Base-by-base conservation (phyloP, 2,113 vertebrate genomes). In the Zeus faber region DNA sequence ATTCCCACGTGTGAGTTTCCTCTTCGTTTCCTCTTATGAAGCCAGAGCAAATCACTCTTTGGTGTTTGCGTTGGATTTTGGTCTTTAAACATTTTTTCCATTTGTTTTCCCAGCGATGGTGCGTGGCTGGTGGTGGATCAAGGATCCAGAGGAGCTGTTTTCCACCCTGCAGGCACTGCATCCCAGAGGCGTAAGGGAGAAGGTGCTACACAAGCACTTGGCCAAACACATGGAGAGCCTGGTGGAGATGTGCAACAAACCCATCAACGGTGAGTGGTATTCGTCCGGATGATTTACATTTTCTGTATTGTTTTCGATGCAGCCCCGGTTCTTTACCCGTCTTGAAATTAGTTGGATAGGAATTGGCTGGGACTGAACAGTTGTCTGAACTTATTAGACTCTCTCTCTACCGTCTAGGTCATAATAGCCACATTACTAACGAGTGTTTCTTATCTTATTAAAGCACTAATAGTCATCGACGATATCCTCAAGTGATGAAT, bases 121-220 rank as follows among this genome's bases (percentile, higher is more conserved):
- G 67, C 92, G 90, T 0, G 95, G 93, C 11, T 98, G 96, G 96
- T 97, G 95, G 95, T 96, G 94, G 93, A 90, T 98, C 78, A 87
- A 74, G 80, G 88, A 92, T 22, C 88, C 93, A 8, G 92, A 91
- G 49, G 92, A 93, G 49, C 76, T 98, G 51, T 90, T 90, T 16
- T 81, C 62, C 1, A 90, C 90, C 46, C 84, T 94, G 13, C 89
- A 92, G 29, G 88, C 91, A 0, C 86, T 98, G 13, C 93, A 98
- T 60, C 93, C 92, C 0, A 88, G 95, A 3, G 96, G 96, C 18
- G 85, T 97, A 66, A 85, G 95, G 17, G 96, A 98, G 84, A 95
- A 90, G 46, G 91, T 91, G 0, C 91, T 98, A 62, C 93, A 95
- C 81, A 98, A 98, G 69, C 93, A 97, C 81, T 87, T 98, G 53